Conservation (phyloP, 2,113 vertebrate species). For the Cavia aperea region DNA sequence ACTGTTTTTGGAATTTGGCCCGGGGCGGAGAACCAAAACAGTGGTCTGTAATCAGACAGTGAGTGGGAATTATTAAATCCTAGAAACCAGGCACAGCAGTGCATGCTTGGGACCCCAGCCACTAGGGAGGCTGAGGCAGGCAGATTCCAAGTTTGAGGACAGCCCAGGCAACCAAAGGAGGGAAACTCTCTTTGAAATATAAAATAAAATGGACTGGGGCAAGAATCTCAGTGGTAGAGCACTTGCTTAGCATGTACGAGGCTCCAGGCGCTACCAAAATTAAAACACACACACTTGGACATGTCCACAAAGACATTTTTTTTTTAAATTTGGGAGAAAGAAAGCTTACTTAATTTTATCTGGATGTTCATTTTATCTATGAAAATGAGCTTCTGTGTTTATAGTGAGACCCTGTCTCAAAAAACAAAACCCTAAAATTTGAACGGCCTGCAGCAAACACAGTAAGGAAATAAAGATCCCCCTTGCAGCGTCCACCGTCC, state of each 20-base stretch:
- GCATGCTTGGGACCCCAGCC: no score
- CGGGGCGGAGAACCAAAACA: neutral
- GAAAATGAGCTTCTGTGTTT: neutral
- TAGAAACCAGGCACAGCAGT: neutral
- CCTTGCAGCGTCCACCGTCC: neutral
- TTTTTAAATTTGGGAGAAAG: neutral
- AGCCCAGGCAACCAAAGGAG: neutral
- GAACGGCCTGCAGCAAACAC: neutral
- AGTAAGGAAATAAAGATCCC: neutral
- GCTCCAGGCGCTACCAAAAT: neutral
- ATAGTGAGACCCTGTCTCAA: neutral
- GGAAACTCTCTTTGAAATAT: neutral
- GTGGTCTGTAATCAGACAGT: neutral
- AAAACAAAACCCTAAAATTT: neutral
- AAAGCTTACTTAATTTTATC: neutral
- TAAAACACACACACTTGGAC: no score
- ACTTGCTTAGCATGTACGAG: neutral
- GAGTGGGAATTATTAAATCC: neutral
- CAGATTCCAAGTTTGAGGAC: neutral
- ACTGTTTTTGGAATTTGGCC: neutral
- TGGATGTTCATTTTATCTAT: neutral
- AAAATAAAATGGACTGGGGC: neutral
- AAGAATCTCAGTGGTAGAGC: neutral
- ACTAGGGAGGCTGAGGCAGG: neutral
- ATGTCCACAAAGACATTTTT: neutral